Evolutionary conservation across 1,140 invertebrate species (phyloP), one percentile per base, ranked within the genome.

Genomic region (Drosophila prosaltans): DNA sequence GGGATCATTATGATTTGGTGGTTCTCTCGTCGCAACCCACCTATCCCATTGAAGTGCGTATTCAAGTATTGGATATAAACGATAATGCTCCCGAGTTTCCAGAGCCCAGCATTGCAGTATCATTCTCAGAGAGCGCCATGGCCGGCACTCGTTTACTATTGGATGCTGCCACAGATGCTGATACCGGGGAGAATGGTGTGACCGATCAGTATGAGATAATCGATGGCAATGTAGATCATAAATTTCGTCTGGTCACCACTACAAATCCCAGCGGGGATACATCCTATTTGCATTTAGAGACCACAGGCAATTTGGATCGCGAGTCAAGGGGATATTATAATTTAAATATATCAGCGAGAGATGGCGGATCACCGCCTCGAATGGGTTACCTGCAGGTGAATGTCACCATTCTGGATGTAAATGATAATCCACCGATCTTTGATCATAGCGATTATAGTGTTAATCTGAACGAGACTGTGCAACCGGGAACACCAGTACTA

Each of bases 361-460:
- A 99, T 93, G 96, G 97, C 2, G 97, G 97, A 3, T 94, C 92
- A 62, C 97, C 97, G 2, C 94, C 97, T 0, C 94, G 95, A 75
- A 94, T 95, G 69, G 98, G 97, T 24, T 98, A 95, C 91, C 93
- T 98, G 16, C 94, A 96, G 92, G 97, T 98, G n/a, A 97, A 98
- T 91, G 96, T 98, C 8, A 96, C 96, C 11, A 96, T 98, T 65
- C 92, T 98, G 60, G 98, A 99, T 92, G 97, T 98, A 0, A 99
- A 99, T 90, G 98, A 99, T 91, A 98, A 98, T 93, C 96, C 97
- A 16, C 98, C 98, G 28, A 96, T 98, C 59, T 98, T 98, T 79
- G 97, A 97, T 88, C 97, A 98, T 86, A 97, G 96, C 93, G 97
- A 98, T 88, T 99, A 98, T 92, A 96, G 96, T 54, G 97, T 98